These are phyloP conservation scores for Tipula helvola DNA, from an alignment of 2,888 invertebrate species.

Conservation along the genomic window DNA sequence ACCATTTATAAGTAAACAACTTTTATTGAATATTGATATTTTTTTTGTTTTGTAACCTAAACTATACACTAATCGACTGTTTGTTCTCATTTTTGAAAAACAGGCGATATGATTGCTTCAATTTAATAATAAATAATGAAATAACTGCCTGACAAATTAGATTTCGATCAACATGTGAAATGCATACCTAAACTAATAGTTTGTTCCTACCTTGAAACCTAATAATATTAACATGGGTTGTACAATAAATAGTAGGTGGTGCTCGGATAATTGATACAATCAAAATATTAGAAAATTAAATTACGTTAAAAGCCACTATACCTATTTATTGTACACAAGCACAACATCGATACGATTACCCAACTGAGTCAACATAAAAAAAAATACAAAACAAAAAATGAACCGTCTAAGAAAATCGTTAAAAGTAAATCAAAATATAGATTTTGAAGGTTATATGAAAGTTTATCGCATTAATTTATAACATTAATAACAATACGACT, in stretches of 20 bases:
- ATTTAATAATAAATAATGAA: not conserved
- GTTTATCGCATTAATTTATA: not conserved
- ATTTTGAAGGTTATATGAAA: not conserved
- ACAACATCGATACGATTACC: not conserved
- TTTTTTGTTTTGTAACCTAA: too few relatives aligned
- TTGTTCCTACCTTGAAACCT: not conserved
- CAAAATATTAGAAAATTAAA: not conserved
- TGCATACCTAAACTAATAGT: not conserved
- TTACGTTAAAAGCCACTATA: not conserved
- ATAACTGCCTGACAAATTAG: not conserved
- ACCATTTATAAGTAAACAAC: too few relatives aligned
- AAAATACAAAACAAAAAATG: not conserved
- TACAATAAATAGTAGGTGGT: not conserved
- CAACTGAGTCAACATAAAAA: not conserved
- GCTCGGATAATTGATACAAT: not conserved
- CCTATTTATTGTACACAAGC: not conserved
- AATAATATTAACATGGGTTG: not conserved
- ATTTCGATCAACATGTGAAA: not conserved
- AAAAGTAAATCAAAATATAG: not conserved
- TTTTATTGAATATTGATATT: too few relatives aligned
- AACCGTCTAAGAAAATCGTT: not conserved
- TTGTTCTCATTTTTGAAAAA: too few relatives aligned
- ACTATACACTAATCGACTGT: too few relatives aligned
- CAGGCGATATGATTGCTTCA: not conserved
- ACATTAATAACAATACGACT: not conserved